Base-by-base conservation (phyloP, 2,888 invertebrate species). In the Agapostemon virescens region DNA sequence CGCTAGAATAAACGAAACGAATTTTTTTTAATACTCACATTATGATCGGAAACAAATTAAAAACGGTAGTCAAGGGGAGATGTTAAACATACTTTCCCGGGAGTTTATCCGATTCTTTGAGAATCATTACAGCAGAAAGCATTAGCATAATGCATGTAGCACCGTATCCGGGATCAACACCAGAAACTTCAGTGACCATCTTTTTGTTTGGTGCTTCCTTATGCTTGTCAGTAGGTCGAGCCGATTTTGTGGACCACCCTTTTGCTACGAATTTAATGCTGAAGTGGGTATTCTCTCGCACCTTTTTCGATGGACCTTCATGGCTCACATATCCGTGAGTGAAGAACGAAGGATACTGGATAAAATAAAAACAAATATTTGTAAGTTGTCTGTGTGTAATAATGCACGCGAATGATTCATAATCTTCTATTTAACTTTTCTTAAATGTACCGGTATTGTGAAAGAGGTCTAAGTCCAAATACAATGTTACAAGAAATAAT, bases 121-220 rank as follows among this genome's bases (percentile, higher is more conserved):
- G 93, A 69, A 98, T 93, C 0, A 95, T 96, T 77, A 97, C 89
- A 0, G 97, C 98, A 66, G 96, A 94, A 80, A 96, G 93, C 7
- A 98, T 93, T 80, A 98, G 90, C 63, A 95, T 95, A 7, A 95
- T 95, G 76, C 96, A 96, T 0, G 98, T 98, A 13, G 96, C 94
- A 2, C 97, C 96, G 93, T 98, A 98, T 23, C 96, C 98, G 2
- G 96, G 96, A 93, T 97, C 96, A 74, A 84, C 89, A 0, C 95
- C 96, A 26, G 93, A 91, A 20, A 98, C 96, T 93, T 94, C 94
- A 0, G 95, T 96, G 55, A 94, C 93, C 61, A 97, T 92, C 68
- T 93, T 94, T 90, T 96, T 96, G 73, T 95, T 94, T 0, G 96
- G 96, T 20, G 94, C 93, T 0, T 93, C 93, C 3, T 93, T 89